Base-by-base conservation (phyloP, 2,113 vertebrate species). In the Trichechus manatus region DNA sequence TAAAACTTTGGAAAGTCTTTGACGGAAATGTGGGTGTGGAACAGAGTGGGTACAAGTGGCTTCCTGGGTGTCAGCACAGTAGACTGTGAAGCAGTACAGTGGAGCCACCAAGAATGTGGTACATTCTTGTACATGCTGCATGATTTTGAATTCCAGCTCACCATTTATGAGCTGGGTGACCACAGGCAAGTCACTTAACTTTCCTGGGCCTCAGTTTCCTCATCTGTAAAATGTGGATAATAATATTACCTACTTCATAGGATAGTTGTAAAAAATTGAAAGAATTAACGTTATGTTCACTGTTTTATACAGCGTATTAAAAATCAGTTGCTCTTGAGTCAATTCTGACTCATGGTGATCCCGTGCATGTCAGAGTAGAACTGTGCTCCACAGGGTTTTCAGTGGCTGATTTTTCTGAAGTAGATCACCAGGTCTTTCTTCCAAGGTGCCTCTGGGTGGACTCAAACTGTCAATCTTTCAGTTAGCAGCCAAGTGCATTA, bases 91-190 rank as follows among this genome's bases (percentile, higher is more conserved):
- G 63, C 25, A 47, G 5, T 19, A 22, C 0, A 42, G 66, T 36
- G 81, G 74, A 53, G 39, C 19, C 56, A 31, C 1, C 0, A 10
- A 59, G 50, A 39, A 8, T 2, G 44, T n/a, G 44, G 75, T 44
- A 2, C 47, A 9, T 7, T 53, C 10, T 66, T 25, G 50, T 23
- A 15, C 19, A 6, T 0, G 25, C 63, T n/a, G 5, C 6, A 5
- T 23, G 64, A 39, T 10, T 81, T 77, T 19, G 0, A 50, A 68
- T 68, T 33, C 89, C 53, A n/a, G 66, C 56, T 64, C 23, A 19
- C 39, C 39, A 39, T 22, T 42, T 47, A 63, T 15, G 19, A 74
- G 59, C 79, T 59, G 74, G 25, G 59, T 9, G 33, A 39, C 13
- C 13, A 8, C 3, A 15, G 25, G n/a, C 10, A 63, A 84, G 63